Percentiles rank a stretch among this genome's conserved stretches.
These are phyloP conservation scores for Gymnothorax reevesii DNA, from an alignment of 2,797 vertebrate genomes.

Conservation along the genomic window DNA sequence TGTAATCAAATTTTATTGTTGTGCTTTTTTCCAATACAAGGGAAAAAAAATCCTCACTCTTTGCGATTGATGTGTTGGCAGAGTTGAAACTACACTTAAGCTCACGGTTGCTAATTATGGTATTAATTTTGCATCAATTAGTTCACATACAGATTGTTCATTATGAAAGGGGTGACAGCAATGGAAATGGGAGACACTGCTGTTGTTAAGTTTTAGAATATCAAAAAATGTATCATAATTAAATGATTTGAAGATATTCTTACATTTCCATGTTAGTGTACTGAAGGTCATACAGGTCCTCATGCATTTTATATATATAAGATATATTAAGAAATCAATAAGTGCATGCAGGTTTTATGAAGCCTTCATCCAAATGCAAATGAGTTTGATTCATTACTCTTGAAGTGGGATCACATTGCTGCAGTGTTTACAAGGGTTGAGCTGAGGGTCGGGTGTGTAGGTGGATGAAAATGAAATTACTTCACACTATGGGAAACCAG, in stretches of 20 bases:
- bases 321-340: too few species aligned
- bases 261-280: background rate
- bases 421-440: background rate
- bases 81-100: background rate
- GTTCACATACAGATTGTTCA: background rate
- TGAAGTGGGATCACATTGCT: background rate
- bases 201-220: background rate
- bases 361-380: too few species aligned
- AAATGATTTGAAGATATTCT: background rate
- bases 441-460: background rate
- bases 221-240: background rate
- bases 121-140: too few species aligned
- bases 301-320: too few species aligned
- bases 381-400: too few species aligned
- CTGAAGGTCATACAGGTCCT: background rate
- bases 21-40: too few species aligned
- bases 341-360: too few species aligned
- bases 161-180: background rate
- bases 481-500: background rate
- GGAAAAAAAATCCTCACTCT: background rate
- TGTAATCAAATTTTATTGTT: too few species aligned
- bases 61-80: background rate
- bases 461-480: background rate
- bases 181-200: background rate
- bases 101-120: background rate